Evolutionary conservation across 2,797 vertebrate genomes (phyloP).

Genomic region (Distichodus sexfasciatus): DNA sequence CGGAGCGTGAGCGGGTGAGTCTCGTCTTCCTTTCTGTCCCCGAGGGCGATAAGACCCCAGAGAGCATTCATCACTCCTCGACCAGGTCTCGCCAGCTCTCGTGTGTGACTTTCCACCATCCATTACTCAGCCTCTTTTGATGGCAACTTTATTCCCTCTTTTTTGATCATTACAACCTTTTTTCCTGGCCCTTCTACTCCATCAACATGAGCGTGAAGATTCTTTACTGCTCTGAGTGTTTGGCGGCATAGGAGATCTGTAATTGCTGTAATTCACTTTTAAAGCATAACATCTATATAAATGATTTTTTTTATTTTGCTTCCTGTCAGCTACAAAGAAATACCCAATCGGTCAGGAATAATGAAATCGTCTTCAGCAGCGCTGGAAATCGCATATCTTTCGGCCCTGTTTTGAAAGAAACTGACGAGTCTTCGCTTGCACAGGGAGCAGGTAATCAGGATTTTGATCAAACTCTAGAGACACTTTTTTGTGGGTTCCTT

Average conservation of each 20-base stretch:
- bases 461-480: background rate
- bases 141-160: background rate
- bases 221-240: background rate
- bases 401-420: conserved; percentile 62
- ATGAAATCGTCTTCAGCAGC: conserved; percentile 47
- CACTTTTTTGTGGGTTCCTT: background rate
- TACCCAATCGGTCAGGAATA: conserved; percentile 36
- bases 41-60: conserved; percentile 10
- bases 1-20: conserved; percentile 69
- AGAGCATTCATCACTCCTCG: conserved; percentile 38
- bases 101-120: conserved; percentile 17
- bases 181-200: background rate
- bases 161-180: conserved; percentile 6
- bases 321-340: conserved; percentile 51
- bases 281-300: background rate
- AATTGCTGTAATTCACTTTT: background rate
- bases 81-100: conserved; percentile 31
- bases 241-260: background rate
- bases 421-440: conserved; percentile 54
- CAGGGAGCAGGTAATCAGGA: conserved; percentile 60
- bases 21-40: background rate
- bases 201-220: background rate
- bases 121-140: conserved; percentile 29
- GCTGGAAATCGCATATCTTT: conserved; percentile 64
- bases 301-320: conserved; percentile 9